Base-by-base conservation (phyloP, 2,113 vertebrate genomes). In the Mixornis gularis region DNA sequence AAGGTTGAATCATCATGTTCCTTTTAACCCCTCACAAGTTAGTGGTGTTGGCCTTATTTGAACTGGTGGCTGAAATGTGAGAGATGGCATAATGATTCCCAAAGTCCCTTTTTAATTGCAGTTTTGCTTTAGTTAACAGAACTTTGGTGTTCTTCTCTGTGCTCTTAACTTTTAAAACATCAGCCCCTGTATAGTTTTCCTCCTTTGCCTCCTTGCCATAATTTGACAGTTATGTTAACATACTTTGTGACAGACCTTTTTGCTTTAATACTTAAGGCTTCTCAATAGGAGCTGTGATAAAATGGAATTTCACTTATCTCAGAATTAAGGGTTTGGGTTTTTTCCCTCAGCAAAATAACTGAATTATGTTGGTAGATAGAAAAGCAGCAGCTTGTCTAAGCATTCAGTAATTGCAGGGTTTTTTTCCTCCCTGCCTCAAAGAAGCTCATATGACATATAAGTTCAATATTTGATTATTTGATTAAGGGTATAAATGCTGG, bases 11-110 rank as follows among this genome's bases (percentile, higher is more conserved):
- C 81, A 94, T 94, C 87, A 38, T 27, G 17, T 95, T 94, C 49
- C 62, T 96, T 94, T 94, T 94, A 96, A 91, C 91, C 58, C 70
- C 70, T 91, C 58, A n/a, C 53, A 79, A 89, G 65, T 87, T 71
- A 79, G 32, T 68, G 51, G 19, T 48, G 52, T 68, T 89, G 65
- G 65, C 93, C 78, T 89, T 69, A 72, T 56, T 72, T 96, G 93
- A 95, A 79, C 89, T 68, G 36, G 32, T 84, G 38, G 12, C 44
- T 89, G 65, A 78, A 87, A 53, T 10, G 13, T 53, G 38, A 69
- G 40, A 78, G 60, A 17, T 41, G 44, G 21, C 0, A 0, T 41
- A 60, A n/a, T 43, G 49, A 44, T 48, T 64, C 22, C 36, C 27
- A n/a, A 49, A 49, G 29, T 63, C 32, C 65, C 13, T 43, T 87